Percentiles rank a stretch among this genome's conserved stretches.
Evolutionary conservation across 2,888 invertebrate genomes (phyloP).

Genomic region (Noctua janthina): DNA sequence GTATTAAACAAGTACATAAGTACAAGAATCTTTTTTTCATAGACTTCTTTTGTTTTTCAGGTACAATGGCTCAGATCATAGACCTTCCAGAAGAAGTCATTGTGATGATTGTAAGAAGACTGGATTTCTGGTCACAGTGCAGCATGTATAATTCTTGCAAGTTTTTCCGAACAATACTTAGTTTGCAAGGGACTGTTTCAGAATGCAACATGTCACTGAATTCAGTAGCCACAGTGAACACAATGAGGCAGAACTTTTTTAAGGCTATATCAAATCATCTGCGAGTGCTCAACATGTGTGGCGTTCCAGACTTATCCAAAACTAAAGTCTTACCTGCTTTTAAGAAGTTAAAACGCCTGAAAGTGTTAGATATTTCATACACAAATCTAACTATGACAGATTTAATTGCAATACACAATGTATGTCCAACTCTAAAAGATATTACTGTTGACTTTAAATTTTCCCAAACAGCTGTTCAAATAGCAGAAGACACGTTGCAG

Average conservation of each 20-base stretch:
- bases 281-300: slow-evolving; percentile 77
- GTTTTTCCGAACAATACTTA: slow-evolving; percentile 72
- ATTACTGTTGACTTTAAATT: slow-evolving; percentile 78
- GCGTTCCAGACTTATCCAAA: slow-evolving; percentile 77
- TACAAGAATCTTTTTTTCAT: not conserved
- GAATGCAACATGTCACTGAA: slow-evolving; percentile 75
- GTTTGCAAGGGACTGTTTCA: slow-evolving; percentile 72
- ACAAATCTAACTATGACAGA: slow-evolving; percentile 79
- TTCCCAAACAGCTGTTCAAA: slow-evolving; percentile 60
- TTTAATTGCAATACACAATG: slow-evolving; percentile 75
- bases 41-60: slow-evolving; percentile 55
- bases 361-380: slow-evolving; percentile 80
- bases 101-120: slow-evolving; percentile 77
- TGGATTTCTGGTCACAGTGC: slow-evolving; percentile 75
- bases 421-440: slow-evolving; percentile 80
- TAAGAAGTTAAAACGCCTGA: slow-evolving; percentile 75
- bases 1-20: not conserved
- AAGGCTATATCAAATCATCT: slow-evolving; percentile 76
- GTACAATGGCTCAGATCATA: slow-evolving; percentile 58
- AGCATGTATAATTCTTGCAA: slow-evolving; percentile 76
- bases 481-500: slow-evolving; percentile 62
- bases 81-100: slow-evolving; percentile 83
- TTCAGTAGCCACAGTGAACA: slow-evolving; percentile 74
- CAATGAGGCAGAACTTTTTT: slow-evolving; percentile 77
- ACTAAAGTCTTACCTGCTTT: slow-evolving; percentile 73